A percentile compares a stretch with the other conserved stretches of the same genome.
Conservation (phyloP, 2,797 vertebrate species). For the Hapalemur alaotrensis region DNA sequence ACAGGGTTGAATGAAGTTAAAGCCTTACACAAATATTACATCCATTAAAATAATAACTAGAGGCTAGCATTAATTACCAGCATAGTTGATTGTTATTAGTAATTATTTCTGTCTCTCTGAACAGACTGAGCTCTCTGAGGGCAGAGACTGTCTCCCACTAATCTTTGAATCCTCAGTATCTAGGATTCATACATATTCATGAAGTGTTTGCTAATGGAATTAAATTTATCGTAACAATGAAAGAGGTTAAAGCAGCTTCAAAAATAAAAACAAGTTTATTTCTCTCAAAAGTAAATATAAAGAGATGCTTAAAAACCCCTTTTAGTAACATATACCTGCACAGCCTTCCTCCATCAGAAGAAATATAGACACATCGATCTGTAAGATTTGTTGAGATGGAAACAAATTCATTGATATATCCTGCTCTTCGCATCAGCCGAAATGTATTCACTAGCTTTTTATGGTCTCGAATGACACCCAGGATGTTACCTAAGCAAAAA, state of each 20-base stretch:
- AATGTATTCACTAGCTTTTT: constrained; percentile 95
- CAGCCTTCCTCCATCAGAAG: constrained; percentile 96
- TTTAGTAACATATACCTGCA: constrained; percentile 90
- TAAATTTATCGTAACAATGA: constrained; percentile 6
- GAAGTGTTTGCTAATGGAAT: constrained; percentile 10
- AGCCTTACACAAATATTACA: not conserved
- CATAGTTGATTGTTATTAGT: not conserved
- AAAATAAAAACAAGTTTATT: not conserved
- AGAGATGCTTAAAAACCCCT: not conserved
- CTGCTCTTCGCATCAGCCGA: constrained; percentile 96
- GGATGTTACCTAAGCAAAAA: constrained; percentile 92
- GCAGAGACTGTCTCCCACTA: not conserved
- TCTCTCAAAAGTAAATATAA: constrained; percentile 5
- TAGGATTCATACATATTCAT: not conserved
- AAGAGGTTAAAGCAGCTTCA: constrained; percentile 4
- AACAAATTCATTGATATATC: constrained; percentile 98
- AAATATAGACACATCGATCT: constrained; percentile 98
- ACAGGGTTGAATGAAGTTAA: not conserved
- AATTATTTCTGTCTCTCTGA: not conserved
- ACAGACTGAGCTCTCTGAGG: not conserved
- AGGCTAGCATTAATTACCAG: not conserved
- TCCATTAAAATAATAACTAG: not conserved
- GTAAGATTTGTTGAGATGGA: constrained; percentile 98
- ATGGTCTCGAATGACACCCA: constrained; percentile 96
- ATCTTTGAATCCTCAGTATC: not conserved